Base-by-base conservation (phyloP, 2,797 vertebrate species). In the Enteromius fasciolatus region DNA sequence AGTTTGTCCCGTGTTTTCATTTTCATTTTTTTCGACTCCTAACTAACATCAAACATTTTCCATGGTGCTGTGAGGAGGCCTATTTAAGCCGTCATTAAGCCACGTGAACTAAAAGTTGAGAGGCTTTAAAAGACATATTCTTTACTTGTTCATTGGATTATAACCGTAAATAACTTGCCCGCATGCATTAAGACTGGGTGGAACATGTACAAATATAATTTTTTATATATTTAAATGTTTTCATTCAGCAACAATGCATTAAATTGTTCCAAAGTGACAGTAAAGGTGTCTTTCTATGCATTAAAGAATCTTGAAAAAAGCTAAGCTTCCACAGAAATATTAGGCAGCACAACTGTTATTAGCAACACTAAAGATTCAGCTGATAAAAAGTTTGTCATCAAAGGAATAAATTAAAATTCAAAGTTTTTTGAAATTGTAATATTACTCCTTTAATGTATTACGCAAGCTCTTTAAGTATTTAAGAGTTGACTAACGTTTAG, bases 1-100 rank as follows among this genome's bases (percentile, higher is more conserved):
- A 78, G 41, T 67, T 68, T 89, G 67, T 86, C 78, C 90, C 85
- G 68, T 64, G 73, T 48, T 64, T 64, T 66, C 87, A 87, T 85
- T 67, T 18, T 86, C 87, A 57, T 86, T 87, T 77, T 82, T 85
- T 87, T 84, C 84, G 36, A 46, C 14, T 18, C 52, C 78, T 46
- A 83, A 83, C 86, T 74, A 89, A 85, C 83, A 44, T 41, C 14
- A 76, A 59, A 76, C 52, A 59, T 59, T 59, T 59, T 76, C 8
- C 73, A 28, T 18, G 36, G 73, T 41, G 15, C 41, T 74, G 52
- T 14, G 70, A n/a, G 48, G 48, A 20, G 50, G 70, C 28, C 31
- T 74, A 15, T 36, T 74, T 59, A 41, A 41, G n/a, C 14, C 1
- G n/a, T 44, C 54, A 18, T 76, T 76, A 59, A 76, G 54, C 14